A percentile compares a stretch with the other conserved stretches of the same genome.
Evolutionary conservation across 2,797 vertebrate species (phyloP).

Genomic region (Anguilla obscura): DNA sequence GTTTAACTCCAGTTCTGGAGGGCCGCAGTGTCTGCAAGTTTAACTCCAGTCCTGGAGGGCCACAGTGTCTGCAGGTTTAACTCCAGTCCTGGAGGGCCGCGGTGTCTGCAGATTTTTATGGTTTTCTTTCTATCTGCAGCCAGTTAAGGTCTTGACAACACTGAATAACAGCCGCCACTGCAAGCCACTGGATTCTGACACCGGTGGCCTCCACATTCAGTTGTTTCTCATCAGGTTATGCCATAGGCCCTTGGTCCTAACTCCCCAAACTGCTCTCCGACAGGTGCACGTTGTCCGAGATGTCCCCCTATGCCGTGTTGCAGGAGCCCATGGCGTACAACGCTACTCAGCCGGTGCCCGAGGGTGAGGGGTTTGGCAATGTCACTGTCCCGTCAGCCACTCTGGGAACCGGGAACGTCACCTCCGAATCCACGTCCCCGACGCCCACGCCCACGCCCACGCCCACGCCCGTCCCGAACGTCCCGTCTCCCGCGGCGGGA

Average conservation of each 20-base stretch:
- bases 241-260: neutral
- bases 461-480: neutral
- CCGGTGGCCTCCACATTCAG: no score
- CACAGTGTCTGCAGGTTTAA: neutral
- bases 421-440: neutral
- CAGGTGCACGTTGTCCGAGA: constrained; percentile 76
- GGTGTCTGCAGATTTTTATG: neutral
- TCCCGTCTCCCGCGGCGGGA: neutral
- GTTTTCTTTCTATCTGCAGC: neutral
- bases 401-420: neutral
- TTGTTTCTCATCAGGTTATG: neutral
- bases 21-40: neutral
- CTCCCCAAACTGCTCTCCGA: constrained; percentile 26
- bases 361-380: constrained; percentile 39
- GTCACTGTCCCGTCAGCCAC: constrained; percentile 31
- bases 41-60: neutral
- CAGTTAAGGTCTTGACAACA: neutral
- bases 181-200: neutral
- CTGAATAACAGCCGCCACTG: neutral
- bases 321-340: constrained; percentile 69
- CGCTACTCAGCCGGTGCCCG: constrained; percentile 24
- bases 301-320: constrained; percentile 72
- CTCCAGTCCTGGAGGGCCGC: neutral
- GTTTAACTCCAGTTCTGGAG: neutral
- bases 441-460: neutral